Base-by-base conservation (phyloP, 1,140 invertebrate genomes). In the Cydia strobilella region DNA sequence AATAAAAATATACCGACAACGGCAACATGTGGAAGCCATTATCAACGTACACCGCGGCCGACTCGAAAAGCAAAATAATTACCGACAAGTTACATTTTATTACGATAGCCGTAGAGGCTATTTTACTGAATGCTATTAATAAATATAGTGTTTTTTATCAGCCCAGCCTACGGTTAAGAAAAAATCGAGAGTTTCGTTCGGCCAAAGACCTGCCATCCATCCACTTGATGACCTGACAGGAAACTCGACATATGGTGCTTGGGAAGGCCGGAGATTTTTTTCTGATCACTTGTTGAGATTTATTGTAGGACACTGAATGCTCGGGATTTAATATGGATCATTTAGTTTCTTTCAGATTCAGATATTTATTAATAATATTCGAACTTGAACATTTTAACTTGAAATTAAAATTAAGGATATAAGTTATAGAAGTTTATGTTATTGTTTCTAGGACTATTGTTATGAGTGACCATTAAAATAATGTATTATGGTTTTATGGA, bases 211-310 rank as follows among this genome's bases (percentile, higher is more conserved):
- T 48, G 39, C 54, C 72, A 76, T 79, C 76, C 81, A 86, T 84
- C 78, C 82, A 86, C 86, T 86, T 86, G 84, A 69, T 69, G 65
- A 69, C 35, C 65, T 35, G 65, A 80, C 80, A 79, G 74, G 77
- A 83, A 82, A 20, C 66, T 75, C 74, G 66, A 82, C 84, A 87
- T 84, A 82, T 86, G 86, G 82, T 76, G 77, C 72, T 74, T 75
- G 79, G 77, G 71, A 80, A 81, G 79, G 69, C 72, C 65, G 69
- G 73, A 75, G 74, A 73, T 80, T 75, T 78, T 77, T 62, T 80
- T 77, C 74, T 82, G 80, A 79, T 73, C 77, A 82, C 76, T 75
- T 80, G 75, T 42, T 18, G 23, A 39, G 48, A 54, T 62, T 65
- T 62, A 75, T 79, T 79, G 74, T 69, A 69, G 73, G 51, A 74